Conservation (phyloP, 1,140 invertebrate genomes). For the Panulirus ornatus region DNA sequence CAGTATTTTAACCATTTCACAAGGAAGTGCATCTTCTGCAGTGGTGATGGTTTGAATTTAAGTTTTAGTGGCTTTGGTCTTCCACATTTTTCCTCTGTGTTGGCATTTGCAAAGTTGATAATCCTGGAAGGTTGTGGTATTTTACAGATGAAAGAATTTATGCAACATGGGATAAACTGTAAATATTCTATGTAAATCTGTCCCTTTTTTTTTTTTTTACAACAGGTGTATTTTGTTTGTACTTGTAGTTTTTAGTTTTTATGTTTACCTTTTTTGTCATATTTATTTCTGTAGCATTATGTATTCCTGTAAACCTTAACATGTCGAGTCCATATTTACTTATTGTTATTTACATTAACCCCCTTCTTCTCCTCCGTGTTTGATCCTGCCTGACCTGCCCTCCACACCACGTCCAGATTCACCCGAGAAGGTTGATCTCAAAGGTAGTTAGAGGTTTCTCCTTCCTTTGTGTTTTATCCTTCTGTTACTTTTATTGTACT, state of each 20-base stretch:
- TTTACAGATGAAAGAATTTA: too few species aligned
- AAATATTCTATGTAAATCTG: too few species aligned
- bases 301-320: background rate
- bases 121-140: too few species aligned
- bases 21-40: too few species aligned
- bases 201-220: background rate
- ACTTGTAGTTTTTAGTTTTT: background rate
- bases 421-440: conserved; percentile 65
- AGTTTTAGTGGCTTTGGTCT: too few species aligned
- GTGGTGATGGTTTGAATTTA: too few species aligned
- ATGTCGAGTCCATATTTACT: background rate
- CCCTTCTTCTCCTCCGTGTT: conserved; percentile 10
- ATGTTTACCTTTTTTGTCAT: background rate
- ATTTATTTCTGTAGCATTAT: background rate
- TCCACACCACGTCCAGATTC: conserved; percentile 49
- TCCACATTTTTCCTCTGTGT: too few species aligned
- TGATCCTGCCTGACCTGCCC: conserved; percentile 38
- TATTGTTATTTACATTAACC: conserved; percentile 1
- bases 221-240: background rate
- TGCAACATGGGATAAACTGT: too few species aligned
- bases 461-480: background rate
- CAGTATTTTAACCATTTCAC: too few species aligned
- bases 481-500: background rate
- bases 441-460: conserved; percentile 59
- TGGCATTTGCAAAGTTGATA: too few species aligned